Conservation (phyloP, 2,888 invertebrate species). For the Drosophila anomelani region DNA sequence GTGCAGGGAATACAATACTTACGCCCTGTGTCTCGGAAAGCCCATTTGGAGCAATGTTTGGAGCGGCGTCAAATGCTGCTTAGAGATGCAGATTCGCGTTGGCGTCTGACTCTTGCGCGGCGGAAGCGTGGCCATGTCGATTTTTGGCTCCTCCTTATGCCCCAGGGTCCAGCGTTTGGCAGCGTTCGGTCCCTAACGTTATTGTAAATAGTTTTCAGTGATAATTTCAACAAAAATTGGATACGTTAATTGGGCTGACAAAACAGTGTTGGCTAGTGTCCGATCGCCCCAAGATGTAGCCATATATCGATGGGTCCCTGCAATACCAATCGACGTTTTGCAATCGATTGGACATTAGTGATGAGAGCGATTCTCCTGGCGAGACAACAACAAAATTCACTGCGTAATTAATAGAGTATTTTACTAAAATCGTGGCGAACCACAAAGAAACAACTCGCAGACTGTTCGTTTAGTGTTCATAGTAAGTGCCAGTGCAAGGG, state of each 20-base stretch:
- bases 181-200: background rate
- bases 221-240: constrained; percentile 35
- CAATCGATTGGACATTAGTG: constrained; percentile 22
- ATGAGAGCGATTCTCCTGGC: constrained; percentile 25
- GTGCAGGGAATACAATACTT: constrained; percentile 86
- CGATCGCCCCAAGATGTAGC: background rate
- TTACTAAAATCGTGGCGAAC: constrained; percentile 21
- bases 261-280: constrained; percentile 8
- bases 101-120: constrained; percentile 91
- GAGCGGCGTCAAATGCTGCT: constrained; percentile 90
- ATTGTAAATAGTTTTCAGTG: constrained; percentile 25
- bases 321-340: background rate
- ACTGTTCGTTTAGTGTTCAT: constrained; percentile 29
- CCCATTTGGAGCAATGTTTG: constrained; percentile 95
- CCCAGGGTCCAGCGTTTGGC: constrained; percentile 8
- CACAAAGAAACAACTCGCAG: constrained; percentile 28
- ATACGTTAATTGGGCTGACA: constrained; percentile 27
- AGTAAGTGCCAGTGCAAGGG: constrained; percentile 50
- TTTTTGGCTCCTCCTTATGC: constrained; percentile 4
- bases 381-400: constrained; percentile 59
- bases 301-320: background rate
- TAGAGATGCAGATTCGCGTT: constrained; percentile 86
- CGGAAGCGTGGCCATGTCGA: constrained; percentile 90
- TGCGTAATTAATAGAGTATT: constrained; percentile 68
- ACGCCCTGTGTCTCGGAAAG: constrained; percentile 95